Evolutionary conservation across 2,113 vertebrate genomes (phyloP).

Genomic region (Nothocercus nigrocapillus): DNA sequence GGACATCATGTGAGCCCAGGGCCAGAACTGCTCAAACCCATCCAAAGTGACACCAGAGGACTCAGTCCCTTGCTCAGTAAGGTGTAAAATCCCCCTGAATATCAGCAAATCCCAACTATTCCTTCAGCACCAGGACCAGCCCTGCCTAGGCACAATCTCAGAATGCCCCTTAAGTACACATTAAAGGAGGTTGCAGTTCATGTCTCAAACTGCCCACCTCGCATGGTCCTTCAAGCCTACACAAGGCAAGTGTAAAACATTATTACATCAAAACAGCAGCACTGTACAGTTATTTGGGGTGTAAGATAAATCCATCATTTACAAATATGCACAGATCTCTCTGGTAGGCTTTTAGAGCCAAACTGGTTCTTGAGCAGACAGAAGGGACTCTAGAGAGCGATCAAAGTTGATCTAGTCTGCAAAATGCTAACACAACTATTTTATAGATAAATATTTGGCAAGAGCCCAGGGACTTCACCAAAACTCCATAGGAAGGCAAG

Average conservation of each 20-base stretch:
- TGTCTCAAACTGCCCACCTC: not conserved
- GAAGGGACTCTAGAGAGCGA: not conserved
- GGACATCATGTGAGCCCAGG: not conserved
- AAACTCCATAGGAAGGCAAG: not conserved
- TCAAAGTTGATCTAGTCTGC: not conserved
- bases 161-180: not conserved
- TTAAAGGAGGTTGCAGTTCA: not conserved
- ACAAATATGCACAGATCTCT: not conserved
- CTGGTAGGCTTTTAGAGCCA: not conserved
- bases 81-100: not conserved
- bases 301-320: not conserved
- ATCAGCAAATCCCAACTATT: not conserved
- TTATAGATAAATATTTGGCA: not conserved
- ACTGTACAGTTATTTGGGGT: not conserved
- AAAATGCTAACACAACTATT: not conserved
- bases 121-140: not conserved
- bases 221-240: not conserved
- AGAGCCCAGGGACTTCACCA: not conserved
- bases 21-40: not conserved
- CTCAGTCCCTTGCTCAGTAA: not conserved
- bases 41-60: not conserved
- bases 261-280: not conserved
- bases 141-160: not conserved
- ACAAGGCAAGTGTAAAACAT: not conserved
- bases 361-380: not conserved